These are phyloP conservation scores for Lutjanus campechanus DNA, from an alignment of 2,797 vertebrate species.

Conservation along the genomic window DNA sequence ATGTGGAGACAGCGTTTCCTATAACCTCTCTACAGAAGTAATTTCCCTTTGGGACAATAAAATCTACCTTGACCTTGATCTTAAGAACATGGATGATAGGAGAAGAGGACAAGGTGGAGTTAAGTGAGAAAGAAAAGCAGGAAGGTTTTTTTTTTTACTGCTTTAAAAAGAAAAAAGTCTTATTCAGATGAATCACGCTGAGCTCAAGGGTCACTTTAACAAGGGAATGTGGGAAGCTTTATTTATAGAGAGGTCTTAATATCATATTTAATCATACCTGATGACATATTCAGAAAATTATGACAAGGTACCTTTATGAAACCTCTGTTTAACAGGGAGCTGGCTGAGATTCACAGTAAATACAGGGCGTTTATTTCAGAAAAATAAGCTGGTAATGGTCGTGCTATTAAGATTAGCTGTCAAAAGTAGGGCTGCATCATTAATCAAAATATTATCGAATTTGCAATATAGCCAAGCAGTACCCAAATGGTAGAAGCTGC, in stretches of 20 bases:
- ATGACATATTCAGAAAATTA: conserved; percentile 1
- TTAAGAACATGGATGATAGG: conserved; percentile 40
- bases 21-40: conserved; percentile 51
- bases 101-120: conserved; percentile 15
- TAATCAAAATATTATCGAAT: no score
- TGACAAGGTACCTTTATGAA: not conserved
- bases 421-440: no score
- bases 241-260: not conserved
- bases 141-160: conserved; percentile 4
- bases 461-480: no score
- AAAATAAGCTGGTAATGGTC: not conserved
- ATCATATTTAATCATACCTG: conserved; percentile 13
- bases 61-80: conserved; percentile 62
- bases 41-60: conserved; percentile 71
- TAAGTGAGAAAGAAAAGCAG: conserved; percentile 22
- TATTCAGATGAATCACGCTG: conserved; percentile 17
- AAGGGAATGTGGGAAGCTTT: conserved; percentile 17
- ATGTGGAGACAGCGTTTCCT: conserved; percentile 43
- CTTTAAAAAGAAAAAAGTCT: conserved; percentile 9
- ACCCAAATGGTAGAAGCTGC: no score
- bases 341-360: not conserved
- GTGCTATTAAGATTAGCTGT: not conserved
- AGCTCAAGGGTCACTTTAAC: conserved; percentile 27
- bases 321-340: not conserved
- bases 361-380: not conserved